Evolutionary conservation across 2,888 invertebrate genomes (phyloP), one percentile per base, ranked within the genome.

Genomic region (Melieria omissa): DNA sequence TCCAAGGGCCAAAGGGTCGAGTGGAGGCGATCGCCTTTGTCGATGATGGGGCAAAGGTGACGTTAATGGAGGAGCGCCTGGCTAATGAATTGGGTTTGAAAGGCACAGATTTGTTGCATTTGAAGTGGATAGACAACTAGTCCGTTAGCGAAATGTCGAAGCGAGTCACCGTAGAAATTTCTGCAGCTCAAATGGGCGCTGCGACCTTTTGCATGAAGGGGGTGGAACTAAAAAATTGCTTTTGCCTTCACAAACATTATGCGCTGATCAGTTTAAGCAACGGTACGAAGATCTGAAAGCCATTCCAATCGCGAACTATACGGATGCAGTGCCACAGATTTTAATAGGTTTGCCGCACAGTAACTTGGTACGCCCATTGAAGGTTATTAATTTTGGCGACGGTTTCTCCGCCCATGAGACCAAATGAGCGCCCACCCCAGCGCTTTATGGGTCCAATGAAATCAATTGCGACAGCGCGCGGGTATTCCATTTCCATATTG

Each of bases 1-100:
- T 74, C 10, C 70, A 5, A 12, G 69, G 47, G 4, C 69, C 72
- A 5, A 72, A 65, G 12, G 57, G 72, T 45, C 47, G 12, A 0
- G n/a, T 69, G 4, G 49, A 16, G n/a, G 44, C 62, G 47, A 47
- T 73, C 42, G 70, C 68, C n/a, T 68, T 72, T 61, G 66, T 71
- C 16, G 66, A 66, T 47, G 65, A 73, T 12, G 70, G 73, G 1
- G 66, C 70, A 1, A 73, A 29, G 29, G 29, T 29, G 29, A 29
- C 29, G 29, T 29, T 29, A 29, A 2, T 2, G 29, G 29, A 29
- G 71, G 29, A 29, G 29, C 29, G 2, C 29, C 29, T 60, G 8
- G 29, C 60, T 8, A 60, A 29, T 42, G 12, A 12, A 16, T 29
- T 60, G 6, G 60, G 60, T 41, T 12, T 60, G 8, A 60, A 16